A percentile compares a stretch with the other conserved stretches of the same genome.
Evolutionary conservation across 2,113 vertebrate genomes (phyloP).

Genomic region (Siphamia tubifer): DNA sequence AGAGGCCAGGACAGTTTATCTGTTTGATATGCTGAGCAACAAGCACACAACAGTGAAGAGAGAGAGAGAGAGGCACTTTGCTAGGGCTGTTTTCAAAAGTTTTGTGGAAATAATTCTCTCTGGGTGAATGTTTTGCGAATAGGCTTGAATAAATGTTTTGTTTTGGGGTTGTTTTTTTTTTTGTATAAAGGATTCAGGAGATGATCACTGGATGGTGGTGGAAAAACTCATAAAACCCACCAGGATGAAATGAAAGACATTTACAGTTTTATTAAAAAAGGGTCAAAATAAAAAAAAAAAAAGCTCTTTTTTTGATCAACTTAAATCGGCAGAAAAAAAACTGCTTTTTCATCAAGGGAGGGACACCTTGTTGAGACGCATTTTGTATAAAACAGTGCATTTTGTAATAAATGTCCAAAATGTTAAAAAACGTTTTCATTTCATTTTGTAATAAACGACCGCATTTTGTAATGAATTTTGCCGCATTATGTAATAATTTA

Average conservation of each 20-base stretch:
- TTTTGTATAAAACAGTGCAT: too few species aligned
- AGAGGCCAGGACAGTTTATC: slow-evolving; percentile 44
- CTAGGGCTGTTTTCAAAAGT: slow-evolving; percentile 40
- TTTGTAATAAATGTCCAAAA: too few species aligned
- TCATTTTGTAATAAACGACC: too few species aligned
- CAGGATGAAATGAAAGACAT: slow-evolving; percentile 43
- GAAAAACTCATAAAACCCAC: slow-evolving; percentile 46
- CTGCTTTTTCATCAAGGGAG: not conserved
- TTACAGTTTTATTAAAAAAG: slow-evolving; percentile 21
- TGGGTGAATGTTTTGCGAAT: slow-evolving; percentile 7
- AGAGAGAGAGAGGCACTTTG: slow-evolving; percentile 25
- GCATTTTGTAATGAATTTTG: too few species aligned
- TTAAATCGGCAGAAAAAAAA: slow-evolving; percentile 7
- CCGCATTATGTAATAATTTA: too few species aligned
- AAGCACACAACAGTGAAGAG: slow-evolving; percentile 45
- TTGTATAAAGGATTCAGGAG: slow-evolving; percentile 19
- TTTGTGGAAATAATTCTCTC: slow-evolving; percentile 12
- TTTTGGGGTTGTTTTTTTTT: not conserved
- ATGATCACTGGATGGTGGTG: slow-evolving; percentile 37
- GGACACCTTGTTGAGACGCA: too few species aligned
- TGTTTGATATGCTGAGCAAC: slow-evolving; percentile 59
- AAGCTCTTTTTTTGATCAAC: not conserved
- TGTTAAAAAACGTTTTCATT: too few species aligned
- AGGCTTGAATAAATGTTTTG: slow-evolving; percentile 43
- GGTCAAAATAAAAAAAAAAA: too few species aligned